Evolutionary conservation across 92 coral and sea anemone species (phyloP).

Genomic region (Paramuricea clavata): DNA sequence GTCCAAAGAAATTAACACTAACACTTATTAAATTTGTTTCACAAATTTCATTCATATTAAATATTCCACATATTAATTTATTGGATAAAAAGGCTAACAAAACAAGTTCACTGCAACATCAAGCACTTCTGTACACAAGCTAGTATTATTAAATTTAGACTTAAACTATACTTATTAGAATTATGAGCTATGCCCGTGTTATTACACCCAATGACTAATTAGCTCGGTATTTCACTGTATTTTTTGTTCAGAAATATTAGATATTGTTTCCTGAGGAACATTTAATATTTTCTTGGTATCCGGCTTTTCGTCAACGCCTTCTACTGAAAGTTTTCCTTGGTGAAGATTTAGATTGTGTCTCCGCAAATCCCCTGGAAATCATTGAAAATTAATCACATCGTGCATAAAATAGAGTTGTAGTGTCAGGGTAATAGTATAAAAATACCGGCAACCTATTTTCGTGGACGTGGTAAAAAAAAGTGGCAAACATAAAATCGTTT

Average conservation of each 20-base stretch:
- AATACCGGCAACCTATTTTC: too few species aligned
- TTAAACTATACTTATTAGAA: neutral
- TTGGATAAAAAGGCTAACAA: neutral
- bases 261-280: neutral
- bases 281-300: neutral
- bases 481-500: too few species aligned
- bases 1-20: neutral
- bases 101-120: neutral
- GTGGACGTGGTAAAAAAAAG: too few species aligned
- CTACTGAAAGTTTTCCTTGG: constrained; percentile 59
- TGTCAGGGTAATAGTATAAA: too few species aligned
- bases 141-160: neutral
- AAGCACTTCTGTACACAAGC: neutral
- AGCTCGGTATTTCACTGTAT: neutral
- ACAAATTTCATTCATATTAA: too few species aligned
- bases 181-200: neutral
- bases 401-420: too few species aligned
- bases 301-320: neutral
- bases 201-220: neutral
- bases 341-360: constrained; percentile 94
- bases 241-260: neutral
- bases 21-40: too few species aligned
- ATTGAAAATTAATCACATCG: neutral
- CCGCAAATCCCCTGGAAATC: constrained; percentile 84
- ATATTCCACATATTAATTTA: neutral